phyloP scores from a whole-genome alignment of 2,113 vertebrate species.

The Tetrao urogallus region DNA sequence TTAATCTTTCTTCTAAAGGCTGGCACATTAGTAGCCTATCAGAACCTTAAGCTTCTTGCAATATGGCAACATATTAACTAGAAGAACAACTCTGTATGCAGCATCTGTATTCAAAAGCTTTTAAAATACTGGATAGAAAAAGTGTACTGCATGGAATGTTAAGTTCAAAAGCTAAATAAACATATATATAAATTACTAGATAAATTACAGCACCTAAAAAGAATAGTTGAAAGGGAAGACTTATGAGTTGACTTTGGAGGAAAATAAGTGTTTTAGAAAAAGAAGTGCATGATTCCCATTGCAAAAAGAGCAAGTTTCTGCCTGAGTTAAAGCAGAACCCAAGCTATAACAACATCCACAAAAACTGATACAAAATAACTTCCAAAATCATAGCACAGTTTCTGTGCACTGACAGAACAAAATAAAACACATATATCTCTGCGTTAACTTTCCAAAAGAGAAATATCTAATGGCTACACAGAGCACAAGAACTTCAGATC shows the following conservation, averaged over 20 bases:
- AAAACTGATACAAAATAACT: neutral
- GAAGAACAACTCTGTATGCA: neutral
- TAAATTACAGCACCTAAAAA: neutral
- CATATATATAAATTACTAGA: constrained; percentile 12
- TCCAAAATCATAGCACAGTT: constrained; percentile 17
- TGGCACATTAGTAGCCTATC: neutral
- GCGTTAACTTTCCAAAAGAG: neutral
- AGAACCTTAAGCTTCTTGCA: neutral
- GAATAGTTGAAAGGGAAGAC: constrained; percentile 18
- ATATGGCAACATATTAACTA: neutral
- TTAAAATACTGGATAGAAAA: neutral
- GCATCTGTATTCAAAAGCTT: neutral
- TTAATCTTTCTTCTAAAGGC: neutral
- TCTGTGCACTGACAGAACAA: neutral
- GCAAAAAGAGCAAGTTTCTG: neutral
- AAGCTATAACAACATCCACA: neutral
- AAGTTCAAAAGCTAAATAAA: constrained; percentile 40
- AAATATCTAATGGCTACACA: neutral
- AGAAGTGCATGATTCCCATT: neutral
- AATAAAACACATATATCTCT: neutral
- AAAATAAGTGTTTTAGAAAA: constrained; percentile 4
- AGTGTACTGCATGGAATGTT: neutral
- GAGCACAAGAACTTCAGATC: neutral
- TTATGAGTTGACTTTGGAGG: constrained; percentile 20
- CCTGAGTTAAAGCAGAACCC: constrained; percentile 2